phyloP scores from a whole-genome alignment of 2,113 vertebrate species.

The Eonycteris spelaea region DNA sequence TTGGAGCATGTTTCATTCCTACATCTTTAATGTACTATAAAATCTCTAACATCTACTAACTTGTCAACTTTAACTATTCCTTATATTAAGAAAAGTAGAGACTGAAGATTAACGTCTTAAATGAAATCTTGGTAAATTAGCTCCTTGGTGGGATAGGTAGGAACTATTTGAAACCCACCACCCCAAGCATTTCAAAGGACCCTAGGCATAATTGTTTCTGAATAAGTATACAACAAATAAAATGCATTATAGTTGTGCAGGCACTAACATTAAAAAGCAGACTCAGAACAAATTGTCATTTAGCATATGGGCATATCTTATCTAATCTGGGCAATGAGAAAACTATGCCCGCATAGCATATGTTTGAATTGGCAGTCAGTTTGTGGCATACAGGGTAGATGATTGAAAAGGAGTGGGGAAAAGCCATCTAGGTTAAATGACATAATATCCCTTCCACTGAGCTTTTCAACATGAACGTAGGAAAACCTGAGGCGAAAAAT shows the following conservation, averaged over 20 bases:
- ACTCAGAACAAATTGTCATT: background rate
- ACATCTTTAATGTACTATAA: background rate
- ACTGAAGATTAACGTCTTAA: background rate
- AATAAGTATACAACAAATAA: background rate
- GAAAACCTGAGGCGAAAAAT: background rate
- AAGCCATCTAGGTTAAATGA: constrained; percentile 24
- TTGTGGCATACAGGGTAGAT: background rate
- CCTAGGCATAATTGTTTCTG: background rate
- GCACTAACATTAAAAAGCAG: background rate
- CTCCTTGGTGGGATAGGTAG: background rate
- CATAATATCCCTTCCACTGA: background rate
- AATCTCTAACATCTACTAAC: background rate
- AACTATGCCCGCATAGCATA: background rate
- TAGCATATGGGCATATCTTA: background rate
- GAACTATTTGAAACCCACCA: background rate
- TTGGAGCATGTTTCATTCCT: background rate
- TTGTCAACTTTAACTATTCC: background rate
- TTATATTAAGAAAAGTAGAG: background rate
- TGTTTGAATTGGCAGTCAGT: background rate
- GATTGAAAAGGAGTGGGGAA: background rate
- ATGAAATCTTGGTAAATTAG: background rate
- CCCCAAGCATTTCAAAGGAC: background rate
- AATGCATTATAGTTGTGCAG: background rate
- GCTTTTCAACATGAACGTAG: background rate
- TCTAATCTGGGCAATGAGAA: background rate